A percentile compares a stretch with the other conserved stretches of the same genome.
Conservation (phyloP, 2,888 invertebrate genomes). For the Catonia carolina region DNA sequence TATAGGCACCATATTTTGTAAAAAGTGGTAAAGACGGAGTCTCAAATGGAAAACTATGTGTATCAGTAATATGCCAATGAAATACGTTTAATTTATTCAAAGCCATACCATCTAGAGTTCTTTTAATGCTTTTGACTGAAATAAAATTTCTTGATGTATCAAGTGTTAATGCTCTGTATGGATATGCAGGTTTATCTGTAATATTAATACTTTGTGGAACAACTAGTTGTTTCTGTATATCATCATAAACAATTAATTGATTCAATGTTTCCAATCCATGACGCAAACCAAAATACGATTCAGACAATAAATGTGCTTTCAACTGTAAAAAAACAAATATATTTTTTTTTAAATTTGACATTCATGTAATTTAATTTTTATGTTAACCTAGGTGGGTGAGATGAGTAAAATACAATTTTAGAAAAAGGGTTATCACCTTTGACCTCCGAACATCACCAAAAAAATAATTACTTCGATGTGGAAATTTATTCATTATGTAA, state of each 20-base stretch:
- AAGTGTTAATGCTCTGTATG: constrained; percentile 79
- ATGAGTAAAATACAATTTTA: no score
- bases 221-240: constrained; percentile 52
- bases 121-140: constrained; percentile 61
- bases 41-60: constrained; percentile 88
- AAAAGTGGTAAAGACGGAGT: constrained; percentile 65
- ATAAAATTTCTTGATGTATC: constrained; percentile 89
- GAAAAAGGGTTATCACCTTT: no score
- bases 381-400: no score
- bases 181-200: constrained; percentile 73
- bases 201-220: constrained; percentile 57
- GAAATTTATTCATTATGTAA: no score
- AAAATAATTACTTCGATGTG: no score
- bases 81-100: constrained; percentile 86
- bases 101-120: constrained; percentile 82
- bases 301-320: constrained; percentile 50
- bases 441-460: no score
- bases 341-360: no score
- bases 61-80: constrained; percentile 93
- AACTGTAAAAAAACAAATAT: constrained; percentile 35
- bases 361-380: no score
- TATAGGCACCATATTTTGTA: constrained; percentile 69
- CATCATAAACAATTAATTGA: constrained; percentile 64
- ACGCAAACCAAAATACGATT: constrained; percentile 62
- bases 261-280: constrained; percentile 70